Evolutionary conservation across 2,888 invertebrate genomes (phyloP).

Genomic region (Drosophila mulleri): DNA sequence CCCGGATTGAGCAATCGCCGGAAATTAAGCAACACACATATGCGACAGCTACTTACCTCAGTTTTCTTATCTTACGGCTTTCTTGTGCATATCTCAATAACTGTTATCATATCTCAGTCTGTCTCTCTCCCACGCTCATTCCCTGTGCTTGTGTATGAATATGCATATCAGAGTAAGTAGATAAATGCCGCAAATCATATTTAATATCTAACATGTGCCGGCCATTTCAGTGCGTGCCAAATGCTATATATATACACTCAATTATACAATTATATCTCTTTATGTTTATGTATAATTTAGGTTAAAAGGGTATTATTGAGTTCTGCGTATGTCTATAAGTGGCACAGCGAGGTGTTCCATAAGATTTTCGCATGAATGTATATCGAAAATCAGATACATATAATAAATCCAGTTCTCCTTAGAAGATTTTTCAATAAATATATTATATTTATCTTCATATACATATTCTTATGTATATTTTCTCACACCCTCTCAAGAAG

Average conservation of each 20-base stretch:
- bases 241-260: constrained; percentile 1
- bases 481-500: neutral
- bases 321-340: neutral
- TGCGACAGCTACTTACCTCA: constrained; percentile 27
- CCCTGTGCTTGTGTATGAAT: constrained; percentile 23
- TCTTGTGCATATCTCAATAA: constrained; percentile 45
- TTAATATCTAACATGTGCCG: constrained; percentile 32
- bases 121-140: neutral
- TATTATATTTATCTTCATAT: neutral
- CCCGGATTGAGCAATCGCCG: constrained; percentile 50
- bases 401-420: neutral
- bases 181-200: constrained; percentile 28
- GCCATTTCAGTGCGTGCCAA: neutral
- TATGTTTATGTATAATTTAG: neutral
- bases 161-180: constrained; percentile 35
- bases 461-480: neutral
- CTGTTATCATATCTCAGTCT: constrained; percentile 48
- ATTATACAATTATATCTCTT: neutral
- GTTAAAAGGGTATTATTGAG: constrained; percentile 6
- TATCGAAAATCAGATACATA: neutral
- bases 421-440: no score
- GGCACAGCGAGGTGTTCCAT: neutral
- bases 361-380: neutral
- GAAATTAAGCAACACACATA: constrained; percentile 63
- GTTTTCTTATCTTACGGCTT: constrained; percentile 15